Base-by-base conservation (phyloP, 2,113 vertebrate genomes). In the Rhynchomys soricoides region DNA sequence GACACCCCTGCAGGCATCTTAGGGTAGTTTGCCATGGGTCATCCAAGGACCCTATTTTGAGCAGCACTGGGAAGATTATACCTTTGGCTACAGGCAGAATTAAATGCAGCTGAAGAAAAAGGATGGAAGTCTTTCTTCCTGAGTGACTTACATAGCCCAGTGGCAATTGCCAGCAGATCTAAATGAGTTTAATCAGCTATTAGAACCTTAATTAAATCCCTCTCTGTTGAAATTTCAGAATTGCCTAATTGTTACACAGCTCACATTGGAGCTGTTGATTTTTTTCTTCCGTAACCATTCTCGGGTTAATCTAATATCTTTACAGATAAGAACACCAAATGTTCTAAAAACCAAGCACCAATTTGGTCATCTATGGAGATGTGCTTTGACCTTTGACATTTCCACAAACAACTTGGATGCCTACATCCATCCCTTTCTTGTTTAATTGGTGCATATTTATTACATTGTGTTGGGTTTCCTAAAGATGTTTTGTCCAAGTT, bases 191-290 rank as follows among this genome's bases (percentile, higher is more conserved):
- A 95, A 98, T 98, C 97, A 97, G 97, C 96, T 96, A 97, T 97
- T 97, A 97, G 94, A 97, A 94, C 64, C 96, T 97, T 98, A 97
- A 97, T 98, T 98, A 98, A 97, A 97, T 97, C 96, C 97, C 89
- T 96, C 96, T 97, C 97, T 68, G 96, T 96, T 97, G 95, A 97
- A 97, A 97, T 97, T 97, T 97, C 94, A 95, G 96, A 98, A 97
- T 94, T 96, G 91, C 97, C 93, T 98, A 96, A 97, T 97, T 97
- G 97, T 97, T 96, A 97, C 91, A 83, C 82, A 95, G 97, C 90
- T 96, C 97, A 81, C 94, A 96, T 68, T 93, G 86, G 82, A 95
- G 90, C 90, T 70, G 92, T 90, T 95, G 91, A 45, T 83, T 85
- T 92, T 83, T 79, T 50, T 52, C 73, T 90, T 66, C 74, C 29